Base-by-base conservation (phyloP, 2,797 vertebrate genomes). In the Fratercula arctica region DNA sequence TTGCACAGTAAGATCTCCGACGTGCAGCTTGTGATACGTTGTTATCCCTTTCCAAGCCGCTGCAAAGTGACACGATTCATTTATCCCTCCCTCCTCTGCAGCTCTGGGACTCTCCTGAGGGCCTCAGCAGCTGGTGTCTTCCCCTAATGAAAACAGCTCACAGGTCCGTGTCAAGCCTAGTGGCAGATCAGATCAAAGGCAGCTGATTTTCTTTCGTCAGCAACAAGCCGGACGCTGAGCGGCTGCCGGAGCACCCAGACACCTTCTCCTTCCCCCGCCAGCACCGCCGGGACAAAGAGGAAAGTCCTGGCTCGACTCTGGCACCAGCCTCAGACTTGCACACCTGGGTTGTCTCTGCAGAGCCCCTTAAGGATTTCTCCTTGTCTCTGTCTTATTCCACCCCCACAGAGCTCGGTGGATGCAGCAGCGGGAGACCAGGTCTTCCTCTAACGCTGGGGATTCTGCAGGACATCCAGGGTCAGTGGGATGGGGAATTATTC, bases 141-240 rank as follows among this genome's bases (percentile, higher is more conserved):
- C 88, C 60, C 77, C 91, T 96, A 96, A 96, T 89, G 94, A 96
- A 94, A 95, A 94, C 83, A 76, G 88, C 80, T 95, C 92, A 87
- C 83, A 85, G 88, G 94, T 85, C 84, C 1, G 1, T 90, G 86
- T 96, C 92, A 95, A 90, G 92, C 35, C 84, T 50, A 7, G 63
- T 82, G 88, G 94, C 92, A 90, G 84, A 72, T 53, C 59, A 13
- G 84, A 91, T 82, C 93, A 85, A 67, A 93, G 90, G 85, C 76
- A 92, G 83, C 26, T 56, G 80, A 90, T 87, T 94, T 82, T 45
- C 80, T 53, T 37, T 29, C 19, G 0, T 66, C 77, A 90, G 53
- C 83, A 70, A 4, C 68, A 73, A 82, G 63, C 70, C 1, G 0
- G 54, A 11, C 3, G 2, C 45, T 13, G 37, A 43, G 70, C 6